Percentiles rank a stretch among this genome's conserved stretches.
phyloP scores from a whole-genome alignment of 2,888 invertebrate species.

The Drosophila bunnanda region DNA sequence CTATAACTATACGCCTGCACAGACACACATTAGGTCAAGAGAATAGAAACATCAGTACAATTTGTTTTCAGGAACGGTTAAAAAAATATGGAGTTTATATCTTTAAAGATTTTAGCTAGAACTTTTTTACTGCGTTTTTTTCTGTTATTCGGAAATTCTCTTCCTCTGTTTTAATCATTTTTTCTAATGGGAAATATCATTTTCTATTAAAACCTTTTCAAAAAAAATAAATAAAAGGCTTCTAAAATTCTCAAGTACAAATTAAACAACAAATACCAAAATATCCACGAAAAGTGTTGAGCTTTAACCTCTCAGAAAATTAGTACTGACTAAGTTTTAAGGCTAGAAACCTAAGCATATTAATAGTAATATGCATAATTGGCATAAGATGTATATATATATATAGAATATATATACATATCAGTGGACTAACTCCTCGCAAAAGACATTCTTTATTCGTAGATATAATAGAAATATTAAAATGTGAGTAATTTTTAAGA shows the following conservation, averaged over 20 bases:
- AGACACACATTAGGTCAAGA: not conserved
- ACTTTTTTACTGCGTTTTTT: not conserved
- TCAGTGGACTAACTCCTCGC: too few relatives aligned
- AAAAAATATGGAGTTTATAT: not conserved
- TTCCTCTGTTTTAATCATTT: not conserved
- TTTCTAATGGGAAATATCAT: not conserved
- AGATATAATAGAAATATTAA: too few relatives aligned
- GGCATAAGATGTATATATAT: too few relatives aligned
- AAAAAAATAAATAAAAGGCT: too few relatives aligned
- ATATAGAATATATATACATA: too few relatives aligned
- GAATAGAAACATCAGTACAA: not conserved
- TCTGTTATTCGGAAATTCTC: not conserved
- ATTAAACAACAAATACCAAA: not conserved
- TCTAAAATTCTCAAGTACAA: not conserved
- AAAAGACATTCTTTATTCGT: too few relatives aligned
- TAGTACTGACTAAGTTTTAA: too few relatives aligned
- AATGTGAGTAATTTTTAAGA: not conserved
- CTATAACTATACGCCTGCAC: slow-evolving; percentile 2
- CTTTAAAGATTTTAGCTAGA: not conserved
- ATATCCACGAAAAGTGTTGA: not conserved
- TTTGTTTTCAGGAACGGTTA: not conserved
- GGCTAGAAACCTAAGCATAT: too few relatives aligned
- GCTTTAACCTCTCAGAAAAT: not conserved
- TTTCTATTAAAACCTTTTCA: not conserved
- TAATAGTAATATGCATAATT: too few relatives aligned